Percentiles rank a stretch among this genome's conserved stretches.
Conservation (phyloP, 2,888 invertebrate genomes). For the Anodontia alba region DNA sequence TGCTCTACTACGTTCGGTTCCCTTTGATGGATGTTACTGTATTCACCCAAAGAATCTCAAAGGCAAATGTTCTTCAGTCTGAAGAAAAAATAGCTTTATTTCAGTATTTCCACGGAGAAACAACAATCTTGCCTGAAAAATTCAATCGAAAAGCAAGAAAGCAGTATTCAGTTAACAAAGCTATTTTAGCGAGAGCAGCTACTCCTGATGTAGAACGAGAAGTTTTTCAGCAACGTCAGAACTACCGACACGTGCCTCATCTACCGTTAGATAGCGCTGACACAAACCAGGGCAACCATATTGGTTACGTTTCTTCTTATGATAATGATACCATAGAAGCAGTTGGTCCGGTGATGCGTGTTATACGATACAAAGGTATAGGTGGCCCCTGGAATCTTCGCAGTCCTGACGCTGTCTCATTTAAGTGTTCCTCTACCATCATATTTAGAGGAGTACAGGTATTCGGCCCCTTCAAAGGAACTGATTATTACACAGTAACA, state of each 20-base stretch:
- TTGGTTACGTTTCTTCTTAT: neutral
- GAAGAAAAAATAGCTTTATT: slow-evolving; percentile 52
- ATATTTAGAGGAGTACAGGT: slow-evolving; percentile 45
- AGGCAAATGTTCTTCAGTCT: slow-evolving; percentile 29
- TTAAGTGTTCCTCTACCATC: slow-evolving; percentile 42
- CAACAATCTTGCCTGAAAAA: slow-evolving; percentile 20
- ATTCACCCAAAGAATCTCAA: slow-evolving; percentile 42
- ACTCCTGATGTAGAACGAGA: neutral
- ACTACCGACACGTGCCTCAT: neutral
- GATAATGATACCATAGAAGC: neutral
- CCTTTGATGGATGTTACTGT: slow-evolving; percentile 41
- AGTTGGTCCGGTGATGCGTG: neutral
- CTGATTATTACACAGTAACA: slow-evolving; percentile 26
- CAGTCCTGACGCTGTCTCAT: slow-evolving; percentile 52
- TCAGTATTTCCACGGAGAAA: slow-evolving; percentile 51
- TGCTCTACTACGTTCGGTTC: slow-evolving; percentile 42
- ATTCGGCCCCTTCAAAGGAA: slow-evolving; percentile 36
- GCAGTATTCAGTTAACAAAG: slow-evolving; percentile 4
- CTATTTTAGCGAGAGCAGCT: neutral
- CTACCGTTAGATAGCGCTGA: neutral
- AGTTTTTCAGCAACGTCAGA: too few species aligned
- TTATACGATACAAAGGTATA: slow-evolving; percentile 41
- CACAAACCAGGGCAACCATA: neutral
- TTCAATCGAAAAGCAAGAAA: slow-evolving; percentile 31
- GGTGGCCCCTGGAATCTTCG: slow-evolving; percentile 41